Base-by-base conservation (phyloP, 2,797 vertebrate species). In the Hylomyscus alleni region DNA sequence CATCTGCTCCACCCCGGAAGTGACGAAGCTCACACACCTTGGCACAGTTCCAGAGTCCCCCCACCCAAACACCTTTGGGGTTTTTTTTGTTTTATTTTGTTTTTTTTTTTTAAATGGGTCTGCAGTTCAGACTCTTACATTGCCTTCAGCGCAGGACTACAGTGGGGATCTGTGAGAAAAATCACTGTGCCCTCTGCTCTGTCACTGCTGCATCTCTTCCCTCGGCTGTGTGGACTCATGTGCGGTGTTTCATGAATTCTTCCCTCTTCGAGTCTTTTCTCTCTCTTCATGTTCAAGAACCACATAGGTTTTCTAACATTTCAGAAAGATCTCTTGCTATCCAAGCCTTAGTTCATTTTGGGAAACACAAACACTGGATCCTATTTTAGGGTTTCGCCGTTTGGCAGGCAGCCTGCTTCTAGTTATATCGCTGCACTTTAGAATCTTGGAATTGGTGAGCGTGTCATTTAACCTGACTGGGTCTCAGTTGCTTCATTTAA, bases 261-360 rank as follows among this genome's bases (percentile, higher is more conserved):
- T 77, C 75, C 8, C 44, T 31, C 0, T 65, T n/a, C 22, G 65
- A 40, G 19, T 1, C 34, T 11, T 58, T 37, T 62, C 12, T 65
- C 31, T 9, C 34, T 52, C 88, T 78, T 58, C 15, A 26, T 56
- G 89, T 29, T 81, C n/a, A 82, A 92, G 40, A 93, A 50, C 20
- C 3, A 34, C 75, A n/a, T 29, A 80, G n/a, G 89, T 54, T 72
- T 83, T 47, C 50, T 65, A 95, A 92, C 10, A 56, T 65, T 89
- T 67, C 67, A 94, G 67, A 83, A 40, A 94, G 91, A 87, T 37
- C 17, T 31, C 47, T 73, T 87, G 40, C 69, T 84, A 17, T 84
- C 26, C 91, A 94, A 84, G 88, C 69, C 84, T 44, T 88, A 75
- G 31, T 91, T 87, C 58, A 13, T 92, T 78, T 95, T 84, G 83